Percentiles rank a stretch among this genome's conserved stretches.
Conservation (phyloP, 2,888 invertebrate genomes). For the Scotopteryx bipunctaria region DNA sequence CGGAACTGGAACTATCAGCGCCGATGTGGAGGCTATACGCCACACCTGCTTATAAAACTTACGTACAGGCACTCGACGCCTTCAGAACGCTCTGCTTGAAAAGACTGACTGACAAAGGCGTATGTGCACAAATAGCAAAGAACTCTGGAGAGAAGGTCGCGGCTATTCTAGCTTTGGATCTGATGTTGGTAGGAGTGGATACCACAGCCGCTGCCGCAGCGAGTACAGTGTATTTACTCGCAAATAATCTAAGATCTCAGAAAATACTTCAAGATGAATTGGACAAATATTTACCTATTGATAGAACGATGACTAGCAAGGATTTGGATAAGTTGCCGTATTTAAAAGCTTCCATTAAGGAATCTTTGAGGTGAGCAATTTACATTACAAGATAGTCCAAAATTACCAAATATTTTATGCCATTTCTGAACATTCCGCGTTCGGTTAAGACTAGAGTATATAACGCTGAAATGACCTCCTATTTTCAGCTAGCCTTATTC, state of each 20-base stretch:
- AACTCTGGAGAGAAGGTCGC: slow-evolving; percentile 76
- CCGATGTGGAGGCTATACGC: slow-evolving; percentile 89
- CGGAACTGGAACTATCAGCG: slow-evolving; percentile 88
- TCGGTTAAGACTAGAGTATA: background rate
- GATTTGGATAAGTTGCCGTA: slow-evolving; percentile 87
- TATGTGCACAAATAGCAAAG: slow-evolving; percentile 71
- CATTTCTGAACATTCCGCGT: background rate
- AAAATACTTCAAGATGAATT: slow-evolving; percentile 85
- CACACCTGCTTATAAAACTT: slow-evolving; percentile 87
- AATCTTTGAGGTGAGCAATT: slow-evolving; percentile 85
- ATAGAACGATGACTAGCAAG: slow-evolving; percentile 81
- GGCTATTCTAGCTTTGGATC: slow-evolving; percentile 88
- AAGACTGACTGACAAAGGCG: slow-evolving; percentile 72
- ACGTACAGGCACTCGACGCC: slow-evolving; percentile 87
- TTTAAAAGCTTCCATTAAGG: slow-evolving; percentile 90
- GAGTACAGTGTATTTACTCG: slow-evolving; percentile 89
- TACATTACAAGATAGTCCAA: background rate
- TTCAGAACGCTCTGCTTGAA: slow-evolving; percentile 85
- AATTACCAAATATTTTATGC: background rate
- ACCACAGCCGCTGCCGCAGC: slow-evolving; percentile 91
- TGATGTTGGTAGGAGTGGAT: slow-evolving; percentile 91
- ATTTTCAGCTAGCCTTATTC: background rate
- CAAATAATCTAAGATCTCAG: slow-evolving; percentile 88
- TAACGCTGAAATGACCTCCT: background rate
- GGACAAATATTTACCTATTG: slow-evolving; percentile 78